Base-by-base conservation (phyloP, 2,113 vertebrate genomes). In the Siphamia tubifer region DNA sequence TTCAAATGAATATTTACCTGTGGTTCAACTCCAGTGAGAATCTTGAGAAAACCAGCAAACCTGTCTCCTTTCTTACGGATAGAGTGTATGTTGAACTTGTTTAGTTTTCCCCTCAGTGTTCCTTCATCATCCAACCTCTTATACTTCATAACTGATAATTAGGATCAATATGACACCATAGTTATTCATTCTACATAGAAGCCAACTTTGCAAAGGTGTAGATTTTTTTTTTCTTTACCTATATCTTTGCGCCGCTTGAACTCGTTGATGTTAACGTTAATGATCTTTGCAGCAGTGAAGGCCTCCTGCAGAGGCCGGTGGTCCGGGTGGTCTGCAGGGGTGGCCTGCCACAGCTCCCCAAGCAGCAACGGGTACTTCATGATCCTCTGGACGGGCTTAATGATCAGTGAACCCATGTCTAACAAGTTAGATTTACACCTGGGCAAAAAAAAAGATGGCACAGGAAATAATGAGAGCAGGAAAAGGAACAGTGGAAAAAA, bases 41-140 rank as follows among this genome's bases (percentile, higher is more conserved):
- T 95, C 89, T 96, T 98, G 54, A 98, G 91, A 61, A 95, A 95
- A 10, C 96, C 95, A 10, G 97, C 98, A 68, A 98, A 94, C 66
- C 98, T 91, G 87, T 98, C 98, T 2, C 96, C 96, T 86, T 99
- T 99, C 87, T 99, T 99, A 47, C 95, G 94, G 75, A 99, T 96
- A 15, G 98, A 99, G 80, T 97, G 98, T 81, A 99, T 96, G 82
- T 92, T 99, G 51, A 99, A 82, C 84, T 94, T 96, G 62, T 96
- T 91, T 53, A 99, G 82, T 84, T 96, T 98, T 15, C 95, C 94
- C 83, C 94, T 96, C 63, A 99, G 77, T 2, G 94, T 95, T 79
- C 94, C 95, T 21, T 98, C 97, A 57, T 98, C 96, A 17, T 99
- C 97, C 32, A 86, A 88, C 72, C 92, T 95, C 83, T 94, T 98